Percentiles rank a stretch among this genome's conserved stretches.
These are phyloP conservation scores for Phragmatobia fuliginosa DNA, from an alignment of 2,888 invertebrate species.

Conservation along the genomic window DNA sequence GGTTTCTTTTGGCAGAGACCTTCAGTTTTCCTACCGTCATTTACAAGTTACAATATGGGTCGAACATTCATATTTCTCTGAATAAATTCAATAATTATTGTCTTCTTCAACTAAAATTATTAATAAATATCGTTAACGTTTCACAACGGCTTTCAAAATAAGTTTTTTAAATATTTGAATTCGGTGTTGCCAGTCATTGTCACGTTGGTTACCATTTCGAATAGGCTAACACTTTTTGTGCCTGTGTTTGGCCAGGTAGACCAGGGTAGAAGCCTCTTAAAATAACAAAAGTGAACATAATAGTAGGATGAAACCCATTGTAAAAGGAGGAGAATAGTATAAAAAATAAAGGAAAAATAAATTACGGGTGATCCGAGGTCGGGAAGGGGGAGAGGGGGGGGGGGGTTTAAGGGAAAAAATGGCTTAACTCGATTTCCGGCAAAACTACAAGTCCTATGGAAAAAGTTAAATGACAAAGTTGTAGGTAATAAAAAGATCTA, in stretches of 20 bases:
- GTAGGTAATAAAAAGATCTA: too few relatives aligned
- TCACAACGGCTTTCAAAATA: constrained; percentile 52
- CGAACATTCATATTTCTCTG: constrained; percentile 6
- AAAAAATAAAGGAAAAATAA: too few relatives aligned
- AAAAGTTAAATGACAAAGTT: too few relatives aligned
- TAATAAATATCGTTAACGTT: constrained; percentile 45
- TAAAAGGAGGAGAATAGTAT: too few relatives aligned
- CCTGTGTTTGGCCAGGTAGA: not conserved
- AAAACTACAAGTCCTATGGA: too few relatives aligned
- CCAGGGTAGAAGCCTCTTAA: too few relatives aligned
- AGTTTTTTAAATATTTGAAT: constrained; percentile 44
- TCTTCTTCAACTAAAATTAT: constrained; percentile 21
- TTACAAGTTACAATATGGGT: constrained; percentile 10
- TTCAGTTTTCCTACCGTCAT: constrained; percentile 20
- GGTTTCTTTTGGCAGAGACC: constrained; percentile 15
- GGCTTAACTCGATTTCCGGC: too few relatives aligned
- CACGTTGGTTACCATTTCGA: not conserved
- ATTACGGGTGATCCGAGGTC: too few relatives aligned
- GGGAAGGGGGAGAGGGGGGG: too few relatives aligned
- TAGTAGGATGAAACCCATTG: too few relatives aligned
- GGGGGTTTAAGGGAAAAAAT: too few relatives aligned
- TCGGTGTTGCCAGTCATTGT: constrained; percentile 29
- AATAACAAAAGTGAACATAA: too few relatives aligned
- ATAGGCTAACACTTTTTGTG: not conserved
- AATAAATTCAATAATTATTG: constrained; percentile 22